These are phyloP conservation scores for Pipistrellus pygmaeus DNA, from an alignment of 2,797 vertebrate genomes.

Conservation along the genomic window DNA sequence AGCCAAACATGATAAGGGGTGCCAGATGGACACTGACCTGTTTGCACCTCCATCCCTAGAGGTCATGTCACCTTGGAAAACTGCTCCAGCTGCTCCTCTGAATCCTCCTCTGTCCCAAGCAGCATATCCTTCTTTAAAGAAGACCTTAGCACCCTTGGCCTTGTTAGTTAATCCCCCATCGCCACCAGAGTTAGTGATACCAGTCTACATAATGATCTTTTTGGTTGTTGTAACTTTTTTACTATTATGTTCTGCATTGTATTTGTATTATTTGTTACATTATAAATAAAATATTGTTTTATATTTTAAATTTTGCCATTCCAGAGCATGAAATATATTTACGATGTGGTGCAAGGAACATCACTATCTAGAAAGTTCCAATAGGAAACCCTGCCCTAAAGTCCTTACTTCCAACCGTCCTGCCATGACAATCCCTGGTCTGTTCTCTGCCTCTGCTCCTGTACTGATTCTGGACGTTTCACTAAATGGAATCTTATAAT, in stretches of 20 bases:
- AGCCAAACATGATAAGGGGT: too few species aligned
- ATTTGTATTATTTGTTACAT: neutral
- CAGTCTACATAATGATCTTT: too few species aligned
- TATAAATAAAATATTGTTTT: neutral
- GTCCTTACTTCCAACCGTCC: neutral
- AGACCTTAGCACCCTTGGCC: neutral
- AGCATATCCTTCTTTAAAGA: neutral
- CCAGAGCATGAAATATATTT: neutral
- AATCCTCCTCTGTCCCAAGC: rapidly evolving
- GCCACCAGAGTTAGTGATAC: neutral
- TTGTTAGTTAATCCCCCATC: neutral
- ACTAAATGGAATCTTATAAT: neutral
- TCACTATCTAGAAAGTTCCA: neutral
- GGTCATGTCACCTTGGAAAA: neutral
- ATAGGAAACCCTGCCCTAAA: too few species aligned
- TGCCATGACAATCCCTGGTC: neutral
- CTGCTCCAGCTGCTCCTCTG: neutral
- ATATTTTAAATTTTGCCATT: neutral
- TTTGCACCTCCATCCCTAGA: neutral
- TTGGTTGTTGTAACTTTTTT: too few species aligned
- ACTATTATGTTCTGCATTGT: neutral
- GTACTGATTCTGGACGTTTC: neutral
- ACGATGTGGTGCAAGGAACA: neutral
- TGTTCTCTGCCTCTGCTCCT: neutral
- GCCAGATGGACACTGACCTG: neutral